phyloP scores from a whole-genome alignment of 2,797 vertebrate species.

The Fistularia commersonii region DNA sequence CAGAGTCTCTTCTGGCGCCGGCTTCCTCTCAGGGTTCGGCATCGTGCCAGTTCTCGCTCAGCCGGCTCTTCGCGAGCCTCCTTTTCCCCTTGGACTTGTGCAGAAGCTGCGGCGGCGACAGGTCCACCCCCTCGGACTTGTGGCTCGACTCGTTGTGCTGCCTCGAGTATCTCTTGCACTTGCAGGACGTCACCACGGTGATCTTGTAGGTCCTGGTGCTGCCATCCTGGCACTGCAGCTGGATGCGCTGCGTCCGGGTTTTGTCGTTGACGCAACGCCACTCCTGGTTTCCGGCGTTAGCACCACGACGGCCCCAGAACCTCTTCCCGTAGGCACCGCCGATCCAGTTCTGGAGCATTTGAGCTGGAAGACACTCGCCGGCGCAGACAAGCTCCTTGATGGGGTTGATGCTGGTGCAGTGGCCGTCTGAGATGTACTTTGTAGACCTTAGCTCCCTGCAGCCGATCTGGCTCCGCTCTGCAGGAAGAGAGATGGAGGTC shows the following conservation, averaged over 20 bases:
- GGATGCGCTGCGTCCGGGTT: slow-evolving; percentile 89
- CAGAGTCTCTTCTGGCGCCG: slow-evolving; percentile 1
- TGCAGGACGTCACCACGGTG: slow-evolving; percentile 91
- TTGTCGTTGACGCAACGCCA: slow-evolving; percentile 92
- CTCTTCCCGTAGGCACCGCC: slow-evolving; percentile 53
- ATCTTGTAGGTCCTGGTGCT: slow-evolving; percentile 92
- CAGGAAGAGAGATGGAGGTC: too few relatives aligned
- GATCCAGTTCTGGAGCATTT: slow-evolving; percentile 95
- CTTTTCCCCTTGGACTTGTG: slow-evolving; percentile 82
- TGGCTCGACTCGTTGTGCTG: slow-evolving; percentile 89
- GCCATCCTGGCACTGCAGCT: slow-evolving; percentile 88
- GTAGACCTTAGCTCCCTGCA: slow-evolving; percentile 93
- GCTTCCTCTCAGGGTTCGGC: slow-evolving; percentile 69
- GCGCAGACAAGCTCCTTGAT: slow-evolving; percentile 95
- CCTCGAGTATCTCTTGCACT: slow-evolving; percentile 89
- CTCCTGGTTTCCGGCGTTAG: slow-evolving; percentile 61
- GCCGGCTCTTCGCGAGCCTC: slow-evolving; percentile 82
- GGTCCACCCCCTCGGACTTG: slow-evolving; percentile 80
- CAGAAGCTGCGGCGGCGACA: slow-evolving; percentile 78
- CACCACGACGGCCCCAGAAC: slow-evolving; percentile 87
- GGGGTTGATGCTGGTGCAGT: slow-evolving; percentile 91
- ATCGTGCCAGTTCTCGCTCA: slow-evolving; percentile 77
- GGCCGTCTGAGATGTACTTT: slow-evolving; percentile 96
- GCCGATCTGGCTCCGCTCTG: slow-evolving; percentile 85
- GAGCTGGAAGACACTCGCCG: slow-evolving; percentile 74